Conservation (phyloP, 2,113 vertebrate genomes). For the Orientallactaga bullata region DNA sequence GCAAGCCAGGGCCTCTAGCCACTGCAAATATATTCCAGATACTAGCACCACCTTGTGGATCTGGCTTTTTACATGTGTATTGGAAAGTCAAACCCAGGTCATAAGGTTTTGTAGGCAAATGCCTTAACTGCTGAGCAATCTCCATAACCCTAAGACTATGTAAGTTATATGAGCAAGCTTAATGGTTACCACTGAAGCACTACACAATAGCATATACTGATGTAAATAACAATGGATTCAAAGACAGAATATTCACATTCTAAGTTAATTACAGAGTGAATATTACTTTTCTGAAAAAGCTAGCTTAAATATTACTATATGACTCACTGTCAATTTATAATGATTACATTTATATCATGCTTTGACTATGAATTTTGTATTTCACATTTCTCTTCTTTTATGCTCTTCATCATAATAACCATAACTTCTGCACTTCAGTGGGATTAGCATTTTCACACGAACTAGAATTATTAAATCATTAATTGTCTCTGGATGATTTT, state of each 20-base stretch:
- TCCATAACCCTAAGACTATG: too few relatives aligned
- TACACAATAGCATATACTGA: neutral
- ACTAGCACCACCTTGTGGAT: too few relatives aligned
- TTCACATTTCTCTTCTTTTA: conserved; percentile 65
- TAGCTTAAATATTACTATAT: conserved; percentile 26
- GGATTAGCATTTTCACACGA: conserved; percentile 58
- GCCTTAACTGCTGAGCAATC: too few relatives aligned
- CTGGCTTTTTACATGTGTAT: too few relatives aligned
- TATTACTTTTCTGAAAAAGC: conserved; percentile 14
- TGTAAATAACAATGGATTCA: neutral
- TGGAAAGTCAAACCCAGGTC: too few relatives aligned
- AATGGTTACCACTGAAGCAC: neutral
- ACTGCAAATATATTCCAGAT: too few relatives aligned
- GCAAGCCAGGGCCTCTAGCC: too few relatives aligned
- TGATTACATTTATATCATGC: conserved; percentile 59
- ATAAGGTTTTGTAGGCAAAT: too few relatives aligned
- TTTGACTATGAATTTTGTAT: conserved; percentile 68
- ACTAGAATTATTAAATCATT: conserved; percentile 63
- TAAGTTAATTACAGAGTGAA: neutral
- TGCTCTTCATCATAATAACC: conserved; percentile 69
- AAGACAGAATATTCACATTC: neutral
- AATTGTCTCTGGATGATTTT: conserved; percentile 66
- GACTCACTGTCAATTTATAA: conserved; percentile 50
- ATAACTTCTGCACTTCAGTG: conserved; percentile 58
- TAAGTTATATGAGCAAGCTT: neutral